Percentiles rank a stretch among this genome's conserved stretches.
Evolutionary conservation across 1,140 invertebrate genomes (phyloP).

Genomic region (Penaeus vannamei): DNA sequence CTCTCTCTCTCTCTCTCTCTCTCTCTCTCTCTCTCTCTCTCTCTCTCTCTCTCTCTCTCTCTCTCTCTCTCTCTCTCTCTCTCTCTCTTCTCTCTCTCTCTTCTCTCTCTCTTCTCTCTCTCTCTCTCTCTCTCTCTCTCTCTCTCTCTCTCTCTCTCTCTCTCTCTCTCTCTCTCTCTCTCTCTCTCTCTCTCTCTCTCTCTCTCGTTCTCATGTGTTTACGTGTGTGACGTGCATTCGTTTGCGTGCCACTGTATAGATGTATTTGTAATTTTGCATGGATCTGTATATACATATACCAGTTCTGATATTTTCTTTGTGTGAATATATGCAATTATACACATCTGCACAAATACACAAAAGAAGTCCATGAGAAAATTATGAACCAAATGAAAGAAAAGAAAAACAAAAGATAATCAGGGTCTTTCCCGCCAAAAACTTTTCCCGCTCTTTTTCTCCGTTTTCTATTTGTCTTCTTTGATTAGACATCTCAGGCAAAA

Average conservation of each 20-base stretch:
- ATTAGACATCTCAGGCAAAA: no score
- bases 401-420: no score
- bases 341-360: no score
- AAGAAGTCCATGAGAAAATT: no score
- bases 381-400: no score
- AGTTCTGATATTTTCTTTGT: background rate
- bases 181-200: background rate
- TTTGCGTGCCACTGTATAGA: background rate
- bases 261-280: background rate
- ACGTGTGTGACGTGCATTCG: background rate
- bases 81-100: background rate
- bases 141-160: background rate
- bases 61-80: background rate
- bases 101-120: background rate
- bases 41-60: background rate
- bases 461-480: no score
- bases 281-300: background rate
- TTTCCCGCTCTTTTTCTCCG: no score
- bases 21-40: conserved; percentile 3
- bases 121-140: background rate
- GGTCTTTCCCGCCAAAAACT: no score
- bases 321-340: background rate
- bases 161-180: background rate
- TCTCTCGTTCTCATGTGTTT: background rate
- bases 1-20: background rate